These are phyloP conservation scores for Nyctalus aviator DNA, from an alignment of 2,797 vertebrate species.

Conservation along the genomic window DNA sequence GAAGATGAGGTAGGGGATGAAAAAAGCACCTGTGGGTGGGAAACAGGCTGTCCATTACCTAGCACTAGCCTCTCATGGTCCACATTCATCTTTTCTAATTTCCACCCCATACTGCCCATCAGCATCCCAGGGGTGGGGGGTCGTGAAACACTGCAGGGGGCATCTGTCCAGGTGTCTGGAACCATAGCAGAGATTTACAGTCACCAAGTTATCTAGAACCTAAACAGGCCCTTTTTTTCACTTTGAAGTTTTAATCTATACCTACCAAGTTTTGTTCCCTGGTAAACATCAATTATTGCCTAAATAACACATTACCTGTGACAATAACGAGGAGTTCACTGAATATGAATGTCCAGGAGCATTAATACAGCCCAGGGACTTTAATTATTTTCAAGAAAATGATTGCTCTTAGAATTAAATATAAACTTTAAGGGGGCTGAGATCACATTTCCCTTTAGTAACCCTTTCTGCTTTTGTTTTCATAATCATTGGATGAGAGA, in stretches of 20 bases:
- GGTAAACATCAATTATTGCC: neutral
- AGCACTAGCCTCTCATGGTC: neutral
- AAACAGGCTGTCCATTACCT: neutral
- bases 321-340: neutral
- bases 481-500: neutral
- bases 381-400: neutral
- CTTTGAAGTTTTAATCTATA: neutral
- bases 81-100: neutral
- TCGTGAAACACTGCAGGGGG: neutral
- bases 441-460: neutral
- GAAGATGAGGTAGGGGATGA: slow-evolving; percentile 99
- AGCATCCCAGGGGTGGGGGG: neutral
- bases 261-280: neutral
- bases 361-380: neutral
- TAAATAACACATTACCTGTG: neutral
- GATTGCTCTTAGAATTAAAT: neutral
- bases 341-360: neutral
- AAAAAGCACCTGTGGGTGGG: slow-evolving; percentile 94
- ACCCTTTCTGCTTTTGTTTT: slow-evolving; percentile 41
- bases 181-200: neutral
- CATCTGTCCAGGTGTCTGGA: neutral
- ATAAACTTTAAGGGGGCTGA: neutral
- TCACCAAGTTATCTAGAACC: neutral
- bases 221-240: neutral
- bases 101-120: neutral